Evolutionary conservation across 2,113 vertebrate genomes (phyloP), one percentile per base, ranked within the genome.

Genomic region (Origma solitaria): DNA sequence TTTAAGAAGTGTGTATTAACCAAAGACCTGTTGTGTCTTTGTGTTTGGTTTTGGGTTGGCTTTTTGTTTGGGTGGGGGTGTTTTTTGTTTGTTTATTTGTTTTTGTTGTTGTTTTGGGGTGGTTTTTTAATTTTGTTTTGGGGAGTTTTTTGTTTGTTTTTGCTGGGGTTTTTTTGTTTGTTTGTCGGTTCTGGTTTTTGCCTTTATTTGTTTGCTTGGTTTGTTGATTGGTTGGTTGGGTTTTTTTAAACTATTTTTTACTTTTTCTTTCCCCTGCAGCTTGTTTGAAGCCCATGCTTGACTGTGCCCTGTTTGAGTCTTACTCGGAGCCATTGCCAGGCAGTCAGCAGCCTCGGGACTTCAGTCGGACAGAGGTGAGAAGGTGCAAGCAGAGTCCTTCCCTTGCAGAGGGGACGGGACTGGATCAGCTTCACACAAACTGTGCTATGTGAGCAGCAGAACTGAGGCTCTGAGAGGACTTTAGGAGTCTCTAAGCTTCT

Each of bases 361-460:
- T 96, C 57, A 70, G 92, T 86, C 68, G 94, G 53, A 61, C 92
- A 6, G 98, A 98, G 98, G 98, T 98, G 95, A 98, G 97, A 37
- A 61, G 47, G 22, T 6, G 1, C 24, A 7, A 38, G 45, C 30
- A 38, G 21, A 15, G 17, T 11, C 12, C 42, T 38, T 38, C 1
- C 35, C 35, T 69, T 33, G 33, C 56, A 30, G 38, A 38, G 62
- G 31, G 23, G 45, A 51, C 78, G 57, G 56, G 72, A 56, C 44
- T 65, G 75, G 51, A 7, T 4, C 22, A 66, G 31, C 72, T 51
- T 86, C 72, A 51, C 17, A 4, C 18, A 38, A 42, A 33, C 23
- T 76, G 23, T 35, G 61, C 51, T 66, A 7, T n/a, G n/a, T 6
- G 9, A 70, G 77, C 76, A 28, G 61, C 50, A 64, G 49, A 53